Base-by-base conservation (phyloP, 1,140 invertebrate species). In the Calliopsis andreniformis region DNA sequence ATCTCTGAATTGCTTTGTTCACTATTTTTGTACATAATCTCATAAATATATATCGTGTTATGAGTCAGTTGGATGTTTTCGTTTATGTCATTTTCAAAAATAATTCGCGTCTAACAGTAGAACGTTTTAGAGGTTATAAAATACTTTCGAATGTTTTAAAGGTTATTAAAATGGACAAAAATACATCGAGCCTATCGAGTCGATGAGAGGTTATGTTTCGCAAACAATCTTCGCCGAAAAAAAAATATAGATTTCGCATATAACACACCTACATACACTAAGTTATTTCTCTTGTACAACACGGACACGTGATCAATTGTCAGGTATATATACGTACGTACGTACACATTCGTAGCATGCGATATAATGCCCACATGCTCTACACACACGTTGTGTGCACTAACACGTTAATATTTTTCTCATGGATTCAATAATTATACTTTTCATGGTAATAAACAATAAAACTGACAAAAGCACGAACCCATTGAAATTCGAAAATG, bases 121-220 rank as follows among this genome's bases (percentile, higher is more conserved):
- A 39, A 39, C 10, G 35, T 39, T 10, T 39, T 10, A 39, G 3
- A 39, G 4, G 3, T 39, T 39, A 3, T 5, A 10, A 39, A 39
- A 39, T 39, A 39, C 35, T 10, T n/a, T 10, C 6, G 3, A 30
- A 30, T 28, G n/a, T 32, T 7, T 0, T n/a, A 23, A 70, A n/a
- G n/a, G n/a, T n/a, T n/a, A n/a, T n/a, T n/a, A n/a, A n/a, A n/a
- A n/a, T n/a, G 7, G 43, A 39, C 49, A n/a, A n/a, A n/a, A n/a
- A n/a, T n/a, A n/a, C n/a, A n/a, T 14, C 1, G 20, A 43, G n/a
- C 16, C 18, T 43, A 2, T 14, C n/a, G 8, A 42, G 12, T 16
- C 16, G 0, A 28, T 43, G 18, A 0, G 8, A 78, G 70, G 76
- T 78, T 78, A 78, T 78, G 62, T 67, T 66, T 47, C 32, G 23